These are phyloP conservation scores for Xanthia togata DNA, from an alignment of 2,888 invertebrate species.

Conservation along the genomic window DNA sequence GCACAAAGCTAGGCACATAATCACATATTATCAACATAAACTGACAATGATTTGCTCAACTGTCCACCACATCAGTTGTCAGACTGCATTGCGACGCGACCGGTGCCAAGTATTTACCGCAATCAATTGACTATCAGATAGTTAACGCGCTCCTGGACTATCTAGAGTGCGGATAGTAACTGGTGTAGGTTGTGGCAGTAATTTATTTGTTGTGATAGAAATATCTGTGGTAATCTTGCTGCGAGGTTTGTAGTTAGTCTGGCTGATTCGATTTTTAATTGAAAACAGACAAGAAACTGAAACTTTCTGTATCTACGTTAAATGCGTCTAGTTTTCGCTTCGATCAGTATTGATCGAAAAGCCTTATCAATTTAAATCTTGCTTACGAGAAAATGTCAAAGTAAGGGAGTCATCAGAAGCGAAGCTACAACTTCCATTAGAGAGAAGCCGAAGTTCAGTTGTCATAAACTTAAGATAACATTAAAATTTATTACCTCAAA, in stretches of 20 bases:
- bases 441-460: too few relatives aligned
- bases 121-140: constrained; percentile 58
- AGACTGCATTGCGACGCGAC: constrained; percentile 53
- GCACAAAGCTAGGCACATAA: background rate
- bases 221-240: background rate
- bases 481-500: too few relatives aligned
- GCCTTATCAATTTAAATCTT: too few relatives aligned
- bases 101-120: constrained; percentile 56
- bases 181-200: background rate
- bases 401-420: too few relatives aligned
- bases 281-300: too few relatives aligned
- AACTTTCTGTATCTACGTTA: too few relatives aligned
- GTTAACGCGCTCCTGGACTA: constrained; percentile 29
- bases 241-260: background rate
- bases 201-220: constrained; percentile 12
- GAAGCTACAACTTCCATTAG: too few relatives aligned
- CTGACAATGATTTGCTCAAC: constrained; percentile 31
- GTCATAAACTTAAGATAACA: too few relatives aligned
- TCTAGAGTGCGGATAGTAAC: background rate
- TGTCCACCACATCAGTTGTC: constrained; percentile 44
- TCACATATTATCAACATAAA: constrained; percentile 8
- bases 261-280: background rate
- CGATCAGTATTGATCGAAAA: too few relatives aligned
- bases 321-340: too few relatives aligned
- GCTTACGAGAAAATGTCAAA: too few relatives aligned